Percentiles rank a stretch among this genome's conserved stretches.
phyloP scores from a whole-genome alignment of 2,113 vertebrate species.

The Ahaetulla prasina region DNA sequence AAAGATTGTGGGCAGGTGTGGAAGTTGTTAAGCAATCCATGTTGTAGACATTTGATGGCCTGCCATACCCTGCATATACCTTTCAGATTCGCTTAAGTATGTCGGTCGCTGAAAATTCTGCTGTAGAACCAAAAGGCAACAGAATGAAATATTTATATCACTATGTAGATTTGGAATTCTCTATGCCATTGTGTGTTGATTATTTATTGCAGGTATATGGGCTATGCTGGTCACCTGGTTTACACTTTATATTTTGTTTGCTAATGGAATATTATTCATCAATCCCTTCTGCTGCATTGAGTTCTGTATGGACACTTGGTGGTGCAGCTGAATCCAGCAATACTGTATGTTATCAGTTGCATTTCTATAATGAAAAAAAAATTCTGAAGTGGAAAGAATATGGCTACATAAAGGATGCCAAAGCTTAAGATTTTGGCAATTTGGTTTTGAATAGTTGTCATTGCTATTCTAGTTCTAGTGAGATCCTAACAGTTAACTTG shows the following conservation, averaged over 20 bases:
- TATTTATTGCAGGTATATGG: background rate
- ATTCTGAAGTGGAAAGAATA: background rate
- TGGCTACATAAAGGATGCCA: background rate
- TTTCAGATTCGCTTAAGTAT: background rate
- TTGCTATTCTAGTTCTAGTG: background rate
- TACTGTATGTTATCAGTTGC: background rate
- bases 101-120: background rate
- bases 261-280: background rate
- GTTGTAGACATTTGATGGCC: constrained; percentile 35
- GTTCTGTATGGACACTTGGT: background rate
- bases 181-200: background rate
- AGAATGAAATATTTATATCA: constrained; percentile 30
- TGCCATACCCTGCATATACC: constrained; percentile 10
- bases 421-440: background rate
- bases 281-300: background rate
- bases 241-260: too few species aligned
- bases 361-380: background rate
- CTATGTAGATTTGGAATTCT: constrained; percentile 23
- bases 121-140: background rate
- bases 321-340: background rate
- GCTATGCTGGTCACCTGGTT: background rate
- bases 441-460: background rate
- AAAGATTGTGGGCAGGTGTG: constrained; percentile 23
- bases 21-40: constrained; percentile 4
- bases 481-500: background rate